A percentile compares a stretch with the other conserved stretches of the same genome.
Evolutionary conservation across 1,140 invertebrate species (phyloP).

Genomic region (Gryllus bimaculatus): DNA sequence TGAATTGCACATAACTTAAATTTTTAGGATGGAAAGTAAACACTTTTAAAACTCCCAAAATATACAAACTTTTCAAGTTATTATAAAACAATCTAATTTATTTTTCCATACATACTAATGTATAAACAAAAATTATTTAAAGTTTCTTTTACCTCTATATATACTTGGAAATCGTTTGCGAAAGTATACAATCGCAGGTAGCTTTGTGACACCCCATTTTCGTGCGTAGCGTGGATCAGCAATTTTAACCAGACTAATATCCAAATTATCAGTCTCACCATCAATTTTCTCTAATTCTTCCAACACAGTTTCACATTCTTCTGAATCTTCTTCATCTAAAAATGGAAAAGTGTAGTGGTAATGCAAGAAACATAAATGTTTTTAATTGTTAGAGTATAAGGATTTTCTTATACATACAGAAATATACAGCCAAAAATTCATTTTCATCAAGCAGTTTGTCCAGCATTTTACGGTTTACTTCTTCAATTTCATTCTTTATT

Average conservation of each 20-base stretch:
- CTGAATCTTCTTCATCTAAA: constrained; percentile 61
- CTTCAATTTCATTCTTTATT: constrained; percentile 93
- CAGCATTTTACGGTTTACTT: constrained; percentile 90
- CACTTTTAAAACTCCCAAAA: no score
- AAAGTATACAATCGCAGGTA: constrained; percentile 88
- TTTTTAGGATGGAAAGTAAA: no score
- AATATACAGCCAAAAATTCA: constrained; percentile 89
- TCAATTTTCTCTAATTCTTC: constrained; percentile 86
- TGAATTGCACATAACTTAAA: no score
- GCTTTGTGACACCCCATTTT: constrained; percentile 89
- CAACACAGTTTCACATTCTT: constrained; percentile 67
- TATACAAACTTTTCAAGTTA: no score
- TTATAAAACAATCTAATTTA: no score
- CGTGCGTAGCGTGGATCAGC: constrained; percentile 80
- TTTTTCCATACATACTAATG: no score
- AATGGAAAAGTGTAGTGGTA: constrained; percentile 11
- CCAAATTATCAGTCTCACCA: constrained; percentile 84
- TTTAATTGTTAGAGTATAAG: not conserved
- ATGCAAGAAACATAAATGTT: not conserved
- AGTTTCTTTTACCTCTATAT: constrained; percentile 61
- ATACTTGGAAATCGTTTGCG: constrained; percentile 89
- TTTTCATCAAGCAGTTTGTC: constrained; percentile 90
- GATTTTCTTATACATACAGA: constrained; percentile 61
- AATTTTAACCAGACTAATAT: constrained; percentile 94
- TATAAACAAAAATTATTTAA: no score